Evolutionary conservation across 2,797 vertebrate genomes (phyloP).

Genomic region (Sebastes goodei): DNA sequence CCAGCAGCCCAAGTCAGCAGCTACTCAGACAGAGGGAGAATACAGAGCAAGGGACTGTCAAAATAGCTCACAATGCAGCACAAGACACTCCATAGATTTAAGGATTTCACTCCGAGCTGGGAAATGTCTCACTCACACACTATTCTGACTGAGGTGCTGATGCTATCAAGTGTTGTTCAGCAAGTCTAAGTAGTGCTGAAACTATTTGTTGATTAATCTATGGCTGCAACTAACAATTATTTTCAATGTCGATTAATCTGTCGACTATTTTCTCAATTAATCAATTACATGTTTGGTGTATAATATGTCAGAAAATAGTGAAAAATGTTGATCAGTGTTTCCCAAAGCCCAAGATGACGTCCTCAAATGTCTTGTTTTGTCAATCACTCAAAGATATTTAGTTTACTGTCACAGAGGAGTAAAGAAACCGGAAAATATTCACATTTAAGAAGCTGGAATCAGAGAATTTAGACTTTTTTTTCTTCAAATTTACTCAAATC

Average conservation of each 20-base stretch:
- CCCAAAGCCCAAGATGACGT: too few species aligned
- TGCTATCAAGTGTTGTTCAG: neutral
- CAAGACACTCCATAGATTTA: conserved; percentile 38
- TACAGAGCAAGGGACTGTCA: conserved; percentile 68
- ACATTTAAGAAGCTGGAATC: too few species aligned
- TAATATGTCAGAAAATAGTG: neutral
- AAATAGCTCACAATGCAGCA: conserved; percentile 51
- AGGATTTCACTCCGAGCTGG: conserved; percentile 24
- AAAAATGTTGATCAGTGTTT: neutral
- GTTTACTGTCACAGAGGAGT: too few species aligned
- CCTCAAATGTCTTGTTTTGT: too few species aligned
- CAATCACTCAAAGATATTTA: too few species aligned
- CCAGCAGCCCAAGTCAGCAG: conserved; percentile 63
- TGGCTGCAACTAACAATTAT: too few species aligned
- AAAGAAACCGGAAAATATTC: too few species aligned
- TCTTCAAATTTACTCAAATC: too few species aligned
- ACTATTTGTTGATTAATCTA: neutral
- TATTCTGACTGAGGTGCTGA: conserved; percentile 1
- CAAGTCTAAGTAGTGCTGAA: neutral
- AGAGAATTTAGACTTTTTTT: too few species aligned
- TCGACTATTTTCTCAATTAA: neutral
- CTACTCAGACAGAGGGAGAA: conserved; percentile 58
- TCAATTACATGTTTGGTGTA: neutral
- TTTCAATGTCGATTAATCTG: neutral
- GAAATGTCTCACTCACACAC: conserved; percentile 2